Evolutionary conservation across 2,113 vertebrate genomes (phyloP), one percentile per base, ranked within the genome.

Genomic region (Mormyrus iriodes): DNA sequence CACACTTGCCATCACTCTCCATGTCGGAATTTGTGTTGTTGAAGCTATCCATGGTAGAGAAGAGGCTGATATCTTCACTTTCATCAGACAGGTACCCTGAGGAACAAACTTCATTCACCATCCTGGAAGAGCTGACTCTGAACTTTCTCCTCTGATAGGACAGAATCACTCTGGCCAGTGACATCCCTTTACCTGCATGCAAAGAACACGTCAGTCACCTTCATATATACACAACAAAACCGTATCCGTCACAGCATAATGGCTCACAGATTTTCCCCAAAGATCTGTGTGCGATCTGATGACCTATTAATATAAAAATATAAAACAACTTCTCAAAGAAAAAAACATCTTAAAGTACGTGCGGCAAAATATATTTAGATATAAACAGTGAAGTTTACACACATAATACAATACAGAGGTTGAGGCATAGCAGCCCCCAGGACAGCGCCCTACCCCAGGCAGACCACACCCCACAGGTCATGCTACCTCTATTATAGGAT

Each of bases 1-100:
- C 8, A n/a, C 3, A 15, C 88, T 90, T 95, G 99, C 98, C 98
- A 91, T 98, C 97, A 85, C 96, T 98, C 91, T 98, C 98, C 90
- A 97, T 65, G 82, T 97, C 97, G 87, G 98, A 97, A 89, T 90
- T 95, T 21, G 93, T 94, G 87, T 96, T 95, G 55, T 96, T 93
- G 82, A 91, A 91, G 90, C 96, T 93, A 90, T 96, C 94, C 15
- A 97, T 96, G 39, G 94, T 90, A 24, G 97, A 96, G 79, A 96
- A 90, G 65, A 97, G 95, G 86, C 92, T 94, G 94, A 96, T 97
- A 39, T 98, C 97, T 44, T 94, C 96, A 13, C 93, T 95, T 93
- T 96, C 97, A 39, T 97, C 96, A 31, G 95, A 92, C 1, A 94
- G 92, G 90, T 97, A 97, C 86, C 96, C 97, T 3, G 94, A 93